Evolutionary conservation across 2,888 invertebrate species (phyloP).

Genomic region (Carterocephalus palaemon): DNA sequence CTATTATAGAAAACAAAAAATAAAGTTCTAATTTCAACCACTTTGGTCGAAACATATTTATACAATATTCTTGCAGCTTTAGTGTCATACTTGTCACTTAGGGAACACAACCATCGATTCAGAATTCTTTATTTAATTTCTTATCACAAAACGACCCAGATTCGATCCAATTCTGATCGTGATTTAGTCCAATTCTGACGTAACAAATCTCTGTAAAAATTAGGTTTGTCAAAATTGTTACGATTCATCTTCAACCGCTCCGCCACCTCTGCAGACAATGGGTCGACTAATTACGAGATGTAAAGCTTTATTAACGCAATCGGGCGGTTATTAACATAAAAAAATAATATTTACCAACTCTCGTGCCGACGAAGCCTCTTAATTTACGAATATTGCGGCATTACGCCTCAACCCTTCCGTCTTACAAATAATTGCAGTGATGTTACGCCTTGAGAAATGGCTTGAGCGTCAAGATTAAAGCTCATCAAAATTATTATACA

Average conservation of each 20-base stretch:
- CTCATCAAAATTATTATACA: conserved; percentile 64
- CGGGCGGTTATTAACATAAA: conserved; percentile 76
- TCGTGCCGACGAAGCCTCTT: conserved; percentile 58
- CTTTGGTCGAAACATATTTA: too few species aligned
- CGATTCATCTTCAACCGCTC: conserved; percentile 44
- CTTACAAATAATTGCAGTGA: conserved; percentile 74
- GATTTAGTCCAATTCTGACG: conserved; percentile 8
- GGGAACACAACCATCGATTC: too few species aligned
- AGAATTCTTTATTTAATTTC: neutral
- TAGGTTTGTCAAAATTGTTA: conserved; percentile 30
- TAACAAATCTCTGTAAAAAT: conserved; percentile 11
- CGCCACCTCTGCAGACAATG: conserved; percentile 64
- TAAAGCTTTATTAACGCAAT: conserved; percentile 78
- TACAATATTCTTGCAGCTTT: too few species aligned
- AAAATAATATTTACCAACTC: conserved; percentile 76
- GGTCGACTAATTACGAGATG: conserved; percentile 71
- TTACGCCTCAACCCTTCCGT: conserved; percentile 70
- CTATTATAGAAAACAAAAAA: too few species aligned
- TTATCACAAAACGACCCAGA: too few species aligned
- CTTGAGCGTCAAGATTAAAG: conserved; percentile 68
- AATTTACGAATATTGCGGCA: conserved; percentile 76
- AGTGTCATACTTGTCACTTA: too few species aligned
- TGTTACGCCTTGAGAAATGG: conserved; percentile 67
- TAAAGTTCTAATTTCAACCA: too few species aligned
- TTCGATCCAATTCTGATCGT: too few species aligned